phyloP scores from a whole-genome alignment of 2,888 invertebrate species.

The Orchesella flavescens region DNA sequence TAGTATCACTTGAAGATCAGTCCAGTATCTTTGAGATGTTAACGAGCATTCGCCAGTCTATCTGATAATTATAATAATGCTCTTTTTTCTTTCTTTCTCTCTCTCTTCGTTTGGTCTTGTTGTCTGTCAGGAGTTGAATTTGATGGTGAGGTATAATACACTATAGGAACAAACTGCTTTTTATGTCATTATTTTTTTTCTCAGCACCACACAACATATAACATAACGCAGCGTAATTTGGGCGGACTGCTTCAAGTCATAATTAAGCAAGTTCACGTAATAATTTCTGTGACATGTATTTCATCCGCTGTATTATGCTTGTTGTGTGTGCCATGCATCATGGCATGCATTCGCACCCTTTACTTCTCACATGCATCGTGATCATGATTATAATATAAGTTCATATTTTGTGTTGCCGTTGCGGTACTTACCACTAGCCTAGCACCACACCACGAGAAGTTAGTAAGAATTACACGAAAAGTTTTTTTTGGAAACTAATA shows the following conservation, averaged over 20 bases:
- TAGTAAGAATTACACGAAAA: background rate
- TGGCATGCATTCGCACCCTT: slow-evolving; percentile 57
- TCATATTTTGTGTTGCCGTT: background rate
- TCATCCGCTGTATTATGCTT: slow-evolving; percentile 36
- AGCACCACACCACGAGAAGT: background rate
- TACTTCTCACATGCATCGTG: slow-evolving; percentile 12
- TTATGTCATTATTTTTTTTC: slow-evolving; percentile 54
- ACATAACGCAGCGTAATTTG: slow-evolving; percentile 59
- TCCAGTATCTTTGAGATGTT: slow-evolving; percentile 52
- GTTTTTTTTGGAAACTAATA: slow-evolving; percentile 22
- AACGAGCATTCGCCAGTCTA: slow-evolving; percentile 49
- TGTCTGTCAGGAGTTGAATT: slow-evolving; percentile 26
- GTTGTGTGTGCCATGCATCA: slow-evolving; percentile 13
- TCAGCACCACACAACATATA: too few relatives aligned
- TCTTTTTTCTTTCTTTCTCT: slow-evolving; percentile 25
- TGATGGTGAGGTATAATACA: too few relatives aligned
- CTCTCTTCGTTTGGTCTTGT: slow-evolving; percentile 32
- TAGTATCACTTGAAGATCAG: slow-evolving; percentile 50
- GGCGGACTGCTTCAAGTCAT: slow-evolving; percentile 64
- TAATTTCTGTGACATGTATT: slow-evolving; percentile 64
- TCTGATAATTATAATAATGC: slow-evolving; percentile 62
- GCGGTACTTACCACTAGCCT: background rate
- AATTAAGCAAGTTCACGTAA: slow-evolving; percentile 64
- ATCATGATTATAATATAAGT: background rate
- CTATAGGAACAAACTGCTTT: slow-evolving; percentile 57